Evolutionary conservation across 2,113 vertebrate genomes (phyloP).

Genomic region (Xiphophorus couchianus): DNA sequence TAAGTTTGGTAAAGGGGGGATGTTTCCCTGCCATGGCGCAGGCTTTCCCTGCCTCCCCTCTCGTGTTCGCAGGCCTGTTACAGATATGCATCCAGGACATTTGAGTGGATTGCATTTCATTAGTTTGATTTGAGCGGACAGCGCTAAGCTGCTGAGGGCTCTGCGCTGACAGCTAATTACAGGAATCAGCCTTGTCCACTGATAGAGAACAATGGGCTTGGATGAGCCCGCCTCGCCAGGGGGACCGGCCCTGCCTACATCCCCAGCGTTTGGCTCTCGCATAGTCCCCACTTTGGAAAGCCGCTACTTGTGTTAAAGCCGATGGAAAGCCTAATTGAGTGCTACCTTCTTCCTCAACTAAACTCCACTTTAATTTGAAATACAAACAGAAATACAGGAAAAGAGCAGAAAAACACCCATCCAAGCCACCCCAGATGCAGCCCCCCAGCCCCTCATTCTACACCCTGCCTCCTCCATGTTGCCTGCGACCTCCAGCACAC

Average conservation of each 20-base stretch:
- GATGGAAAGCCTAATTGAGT: conserved; percentile 69
- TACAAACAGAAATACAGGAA: conserved; percentile 35
- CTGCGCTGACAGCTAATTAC: conserved; percentile 98
- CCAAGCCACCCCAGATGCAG: conserved; percentile 16
- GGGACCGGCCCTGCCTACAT: conserved; percentile 66
- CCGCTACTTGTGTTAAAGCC: conserved; percentile 71
- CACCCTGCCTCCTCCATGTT: conserved; percentile 4
- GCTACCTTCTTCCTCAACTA: conserved; percentile 52
- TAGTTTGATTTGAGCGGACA: conserved; percentile 97
- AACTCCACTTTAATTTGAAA: conserved; percentile 56
- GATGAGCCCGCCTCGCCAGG: conserved; percentile 77
- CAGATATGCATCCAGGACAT: conserved; percentile 92
- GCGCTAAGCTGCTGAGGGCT: conserved; percentile 94
- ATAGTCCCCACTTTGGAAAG: conserved; percentile 60
- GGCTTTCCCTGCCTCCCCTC: conserved; percentile 63
- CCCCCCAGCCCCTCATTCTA: neutral
- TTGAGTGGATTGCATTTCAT: conserved; percentile 96
- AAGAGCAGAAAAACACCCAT: conserved; percentile 41
- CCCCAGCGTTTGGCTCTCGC: conserved; percentile 52
- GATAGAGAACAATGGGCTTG: conserved; percentile 91
- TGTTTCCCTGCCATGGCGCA: conserved; percentile 78
- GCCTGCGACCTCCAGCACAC: conserved; percentile 27
- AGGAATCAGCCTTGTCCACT: conserved; percentile 91
- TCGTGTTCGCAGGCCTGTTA: conserved; percentile 87
- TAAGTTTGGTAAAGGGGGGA: conserved; percentile 73